Evolutionary conservation across 2,888 invertebrate species (phyloP).

Genomic region (Callinectes sapidus): DNA sequence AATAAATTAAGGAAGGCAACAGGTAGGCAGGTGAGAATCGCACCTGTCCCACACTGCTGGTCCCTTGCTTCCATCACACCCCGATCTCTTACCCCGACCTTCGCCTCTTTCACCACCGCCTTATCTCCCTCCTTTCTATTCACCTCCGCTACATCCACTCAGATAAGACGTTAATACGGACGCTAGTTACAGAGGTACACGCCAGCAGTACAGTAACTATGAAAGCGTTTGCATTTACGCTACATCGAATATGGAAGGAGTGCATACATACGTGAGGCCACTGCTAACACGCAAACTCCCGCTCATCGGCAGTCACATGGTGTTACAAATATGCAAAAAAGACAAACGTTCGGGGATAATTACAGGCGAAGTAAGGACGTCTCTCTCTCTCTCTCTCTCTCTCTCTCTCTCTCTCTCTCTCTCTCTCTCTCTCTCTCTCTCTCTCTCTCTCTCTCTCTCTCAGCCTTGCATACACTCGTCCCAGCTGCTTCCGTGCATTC

Average conservation of each 20-base stretch:
- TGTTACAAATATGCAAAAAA: constrained; percentile 10
- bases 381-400: background rate
- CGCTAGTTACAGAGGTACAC: background rate
- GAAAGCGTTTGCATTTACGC: background rate
- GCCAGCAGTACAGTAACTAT: background rate
- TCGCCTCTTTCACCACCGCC: background rate
- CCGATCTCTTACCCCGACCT: background rate
- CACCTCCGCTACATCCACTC: background rate
- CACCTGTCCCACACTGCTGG: background rate
- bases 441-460: background rate
- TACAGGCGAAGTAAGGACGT: background rate
- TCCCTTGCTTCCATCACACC: background rate
- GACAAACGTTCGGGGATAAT: background rate
- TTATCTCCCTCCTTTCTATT: constrained; percentile 1
- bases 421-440: background rate
- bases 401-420: background rate
- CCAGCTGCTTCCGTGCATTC: background rate
- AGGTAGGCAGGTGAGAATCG: constrained; percentile 7
- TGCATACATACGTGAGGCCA: background rate
- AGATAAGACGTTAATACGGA: background rate
- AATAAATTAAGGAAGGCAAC: background rate
- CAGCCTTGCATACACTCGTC: background rate
- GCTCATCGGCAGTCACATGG: background rate
- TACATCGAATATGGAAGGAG: background rate
- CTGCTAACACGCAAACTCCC: background rate